A percentile compares a stretch with the other conserved stretches of the same genome.
Evolutionary conservation across 2,113 vertebrate genomes (phyloP).

Genomic region (Ictidomys tridecemlineatus): DNA sequence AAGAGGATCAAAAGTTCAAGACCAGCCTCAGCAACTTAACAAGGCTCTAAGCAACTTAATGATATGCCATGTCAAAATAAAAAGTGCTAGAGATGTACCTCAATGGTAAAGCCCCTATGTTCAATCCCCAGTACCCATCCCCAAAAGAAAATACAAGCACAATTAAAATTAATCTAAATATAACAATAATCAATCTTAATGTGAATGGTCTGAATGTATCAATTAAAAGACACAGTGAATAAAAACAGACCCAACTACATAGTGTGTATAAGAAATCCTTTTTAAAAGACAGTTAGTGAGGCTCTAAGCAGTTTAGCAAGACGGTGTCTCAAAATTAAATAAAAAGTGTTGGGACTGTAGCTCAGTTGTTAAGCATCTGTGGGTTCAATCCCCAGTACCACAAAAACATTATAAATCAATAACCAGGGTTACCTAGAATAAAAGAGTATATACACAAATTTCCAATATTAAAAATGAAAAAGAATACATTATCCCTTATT

Average conservation of each 20-base stretch:
- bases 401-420: neutral
- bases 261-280: neutral
- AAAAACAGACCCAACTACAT: neutral
- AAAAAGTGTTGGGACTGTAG: too few relatives aligned
- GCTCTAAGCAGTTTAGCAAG: too few relatives aligned
- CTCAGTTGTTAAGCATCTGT: too few relatives aligned
- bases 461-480: neutral
- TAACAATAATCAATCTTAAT: neutral
- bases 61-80: too few relatives aligned
- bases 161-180: neutral
- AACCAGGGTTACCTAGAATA: neutral
- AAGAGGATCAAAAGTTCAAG: too few relatives aligned
- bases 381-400: neutral
- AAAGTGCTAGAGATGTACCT: too few relatives aligned
- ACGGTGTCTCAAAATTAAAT: too few relatives aligned
- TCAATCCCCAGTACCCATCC: too few relatives aligned
- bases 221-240: neutral
- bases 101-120: too few relatives aligned
- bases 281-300: neutral
- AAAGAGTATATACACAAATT: neutral
- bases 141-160: neutral
- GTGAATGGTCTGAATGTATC: neutral
- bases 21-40: too few relatives aligned
- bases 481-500: neutral
- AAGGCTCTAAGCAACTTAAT: too few relatives aligned